Percentiles rank a stretch among this genome's conserved stretches.
These are phyloP conservation scores for Salmo trutta DNA, from an alignment of 2,797 vertebrate genomes.

Conservation along the genomic window DNA sequence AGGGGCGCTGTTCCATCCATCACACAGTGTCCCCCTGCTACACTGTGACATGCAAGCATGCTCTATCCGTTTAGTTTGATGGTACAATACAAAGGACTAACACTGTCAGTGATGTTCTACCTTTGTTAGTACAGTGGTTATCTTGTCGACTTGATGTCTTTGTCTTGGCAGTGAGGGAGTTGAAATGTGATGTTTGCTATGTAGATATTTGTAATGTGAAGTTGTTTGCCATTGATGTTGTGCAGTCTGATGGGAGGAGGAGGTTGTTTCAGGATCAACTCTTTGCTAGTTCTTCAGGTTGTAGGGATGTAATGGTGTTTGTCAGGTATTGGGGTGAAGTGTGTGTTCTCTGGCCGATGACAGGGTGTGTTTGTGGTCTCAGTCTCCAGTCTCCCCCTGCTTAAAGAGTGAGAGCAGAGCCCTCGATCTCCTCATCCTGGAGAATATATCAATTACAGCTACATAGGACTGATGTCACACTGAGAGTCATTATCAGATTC, in stretches of 20 bases:
- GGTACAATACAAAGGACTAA: neutral
- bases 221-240: neutral
- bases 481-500: conserved; percentile 80
- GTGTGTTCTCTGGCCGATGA: neutral
- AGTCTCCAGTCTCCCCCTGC: neutral
- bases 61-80: neutral
- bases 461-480: conserved; percentile 76
- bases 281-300: neutral
- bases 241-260: neutral
- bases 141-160: neutral
- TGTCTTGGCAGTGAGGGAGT: neutral
- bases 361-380: neutral
- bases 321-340: neutral
- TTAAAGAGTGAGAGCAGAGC: neutral
- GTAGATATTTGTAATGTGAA: neutral
- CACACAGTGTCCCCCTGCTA: neutral
- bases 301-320: neutral
- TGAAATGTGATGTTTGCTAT: neutral
- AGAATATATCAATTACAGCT: conserved; percentile 78
- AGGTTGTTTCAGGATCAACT: neutral
- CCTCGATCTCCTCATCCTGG: conserved; percentile 27
- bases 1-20: conserved; percentile 6
- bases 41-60: neutral
- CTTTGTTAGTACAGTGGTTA: neutral
- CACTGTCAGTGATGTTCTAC: neutral